phyloP scores from a whole-genome alignment of 1,140 invertebrate genomes.

The Piezodorus guildinii region DNA sequence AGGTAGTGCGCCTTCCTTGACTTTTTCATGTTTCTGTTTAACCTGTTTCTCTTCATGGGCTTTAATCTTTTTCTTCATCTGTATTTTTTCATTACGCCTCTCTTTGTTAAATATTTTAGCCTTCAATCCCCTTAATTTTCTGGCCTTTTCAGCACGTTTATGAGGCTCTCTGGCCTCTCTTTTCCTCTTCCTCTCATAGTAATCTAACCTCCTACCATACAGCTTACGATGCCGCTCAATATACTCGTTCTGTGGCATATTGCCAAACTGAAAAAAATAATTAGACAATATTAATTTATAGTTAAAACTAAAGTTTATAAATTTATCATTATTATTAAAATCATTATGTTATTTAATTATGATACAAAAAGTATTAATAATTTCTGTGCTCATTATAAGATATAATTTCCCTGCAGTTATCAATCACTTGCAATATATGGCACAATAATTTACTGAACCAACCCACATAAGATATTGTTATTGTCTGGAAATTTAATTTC shows the following conservation, averaged over 20 bases:
- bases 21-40: slow-evolving; percentile 51
- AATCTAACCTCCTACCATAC: slow-evolving; percentile 89
- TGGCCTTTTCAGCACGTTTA: slow-evolving; percentile 77
- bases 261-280: slow-evolving; percentile 30
- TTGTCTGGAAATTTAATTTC: too few species aligned
- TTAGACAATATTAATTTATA: too few species aligned
- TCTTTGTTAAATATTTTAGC: slow-evolving; percentile 97
- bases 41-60: slow-evolving; percentile 82
- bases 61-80: slow-evolving; percentile 96
- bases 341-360: too few species aligned
- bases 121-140: slow-evolving; percentile 86
- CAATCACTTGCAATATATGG: too few species aligned
- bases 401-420: too few species aligned
- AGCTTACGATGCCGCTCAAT: slow-evolving; percentile 96
- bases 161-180: slow-evolving; percentile 87
- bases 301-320: too few species aligned
- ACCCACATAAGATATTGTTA: too few species aligned
- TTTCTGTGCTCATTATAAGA: too few species aligned
- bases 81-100: slow-evolving; percentile 93
- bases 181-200: slow-evolving; percentile 95
- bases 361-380: too few species aligned
- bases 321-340: too few species aligned
- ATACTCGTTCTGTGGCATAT: slow-evolving; percentile 99
- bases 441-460: too few species aligned
- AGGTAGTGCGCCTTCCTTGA: slow-evolving; percentile 85